Conservation (phyloP, 2,797 vertebrate genomes). For the Paratrypauchen microcephalus region DNA sequence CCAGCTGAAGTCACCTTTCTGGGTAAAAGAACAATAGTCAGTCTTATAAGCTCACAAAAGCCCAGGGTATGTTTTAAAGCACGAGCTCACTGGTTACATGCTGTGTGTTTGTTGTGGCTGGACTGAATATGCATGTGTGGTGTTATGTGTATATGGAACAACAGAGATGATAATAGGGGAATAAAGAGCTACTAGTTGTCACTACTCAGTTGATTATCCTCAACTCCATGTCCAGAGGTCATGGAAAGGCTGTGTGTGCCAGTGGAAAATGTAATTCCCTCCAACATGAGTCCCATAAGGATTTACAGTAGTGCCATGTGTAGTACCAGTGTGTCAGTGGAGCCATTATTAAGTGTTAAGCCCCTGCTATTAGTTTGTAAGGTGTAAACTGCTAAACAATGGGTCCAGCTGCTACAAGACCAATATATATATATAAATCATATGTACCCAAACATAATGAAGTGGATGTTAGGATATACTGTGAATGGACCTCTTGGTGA, state of each 20-base stretch:
- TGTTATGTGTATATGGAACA: background rate
- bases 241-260: conserved; percentile 48
- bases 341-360: conserved; percentile 49
- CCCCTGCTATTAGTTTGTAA: conserved; percentile 39
- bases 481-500: background rate
- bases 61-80: conserved; percentile 12
- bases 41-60: conserved; percentile 5
- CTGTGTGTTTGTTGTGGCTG: conserved; percentile 16
- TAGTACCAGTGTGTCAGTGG: conserved; percentile 31
- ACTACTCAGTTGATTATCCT: conserved; percentile 58
- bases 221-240: conserved; percentile 48
- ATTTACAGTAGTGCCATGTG: conserved; percentile 40
- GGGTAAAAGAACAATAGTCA: conserved; percentile 44
- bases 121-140: background rate
- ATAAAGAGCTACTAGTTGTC: conserved; percentile 56
- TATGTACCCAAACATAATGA: conserved; percentile 21
- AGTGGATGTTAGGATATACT: conserved; percentile 5
- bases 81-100: conserved; percentile 7
- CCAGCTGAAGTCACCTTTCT: conserved; percentile 46
- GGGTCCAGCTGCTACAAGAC: conserved; percentile 15
- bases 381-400: conserved; percentile 15
- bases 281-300: conserved; percentile 46
- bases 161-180: conserved; percentile 34
- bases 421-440: conserved; percentile 12
- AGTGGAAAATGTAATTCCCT: conserved; percentile 68